Evolutionary conservation across 1,140 invertebrate genomes (phyloP), one percentile per base, ranked within the genome.

Genomic region (Lucilia cuprina): DNA sequence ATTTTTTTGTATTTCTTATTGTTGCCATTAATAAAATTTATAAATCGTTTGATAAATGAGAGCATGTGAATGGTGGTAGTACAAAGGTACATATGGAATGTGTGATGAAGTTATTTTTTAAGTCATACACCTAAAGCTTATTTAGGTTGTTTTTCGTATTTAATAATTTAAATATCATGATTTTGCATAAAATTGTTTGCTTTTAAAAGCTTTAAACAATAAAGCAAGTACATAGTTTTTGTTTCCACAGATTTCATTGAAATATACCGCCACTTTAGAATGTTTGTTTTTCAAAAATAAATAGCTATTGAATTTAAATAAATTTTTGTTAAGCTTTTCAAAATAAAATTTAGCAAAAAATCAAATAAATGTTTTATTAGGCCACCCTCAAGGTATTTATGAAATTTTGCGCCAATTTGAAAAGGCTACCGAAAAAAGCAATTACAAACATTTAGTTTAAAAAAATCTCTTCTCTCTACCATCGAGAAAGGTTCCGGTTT

Each of bases 121-220:
- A n/a, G 9, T 3, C 0, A 9, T 21, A 70, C 17, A 30, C 25
- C 25, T 30, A 30, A 1, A 30, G 25, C 50, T 12, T n/a, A 55
- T 70, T 21, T 70, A 70, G 0, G 17, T 3, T 30, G 25, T 30
- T 70, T 70, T 70, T 19, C 17, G 8, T 21, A 9, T 70, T 19
- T 70, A 70, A 70, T 21, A 70, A 70, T 70, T 70, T 70, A 70
- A 70, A 70, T 21, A 21, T 70, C 65, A 70, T 70, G 65, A 70
- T 70, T 70, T 70, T 70, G 65, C 65, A 70, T 19, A 70, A 70
- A 70, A 19, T 70, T n/a, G 5, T 70, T 21, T 21, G n/a, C 10
- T n/a, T 17, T 60, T 25, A 25, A 70, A 21, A 21, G 21, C n/a
- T 7, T 25, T 8, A 55, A 17, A n/a, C 13, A 55, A 55, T 4